Conservation (phyloP, 2,888 invertebrate species). For the Pilophorus perplexus region DNA sequence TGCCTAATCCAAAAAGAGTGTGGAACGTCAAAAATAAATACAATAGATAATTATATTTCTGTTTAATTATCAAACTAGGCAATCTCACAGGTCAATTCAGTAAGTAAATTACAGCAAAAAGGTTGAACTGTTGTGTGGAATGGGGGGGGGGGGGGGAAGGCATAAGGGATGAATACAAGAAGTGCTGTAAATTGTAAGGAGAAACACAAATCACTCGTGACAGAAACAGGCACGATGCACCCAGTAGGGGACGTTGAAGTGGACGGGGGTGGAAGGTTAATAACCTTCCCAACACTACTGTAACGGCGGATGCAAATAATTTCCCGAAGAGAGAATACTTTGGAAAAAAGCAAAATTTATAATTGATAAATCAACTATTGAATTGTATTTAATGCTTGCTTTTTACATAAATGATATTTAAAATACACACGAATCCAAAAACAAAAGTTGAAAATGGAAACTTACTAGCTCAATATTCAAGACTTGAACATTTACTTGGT, state of each 20-base stretch:
- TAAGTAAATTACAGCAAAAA: too few species aligned
- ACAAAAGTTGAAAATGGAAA: not conserved
- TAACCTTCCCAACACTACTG: slow-evolving; percentile 24
- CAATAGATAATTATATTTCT: too few species aligned
- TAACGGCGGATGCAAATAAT: not conserved
- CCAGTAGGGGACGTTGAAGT: not conserved
- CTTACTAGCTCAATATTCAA: too few species aligned
- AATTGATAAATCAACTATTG: too few species aligned
- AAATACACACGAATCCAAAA: not conserved
- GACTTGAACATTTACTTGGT: too few species aligned
- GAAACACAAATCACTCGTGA: not conserved
- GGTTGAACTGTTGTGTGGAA: not conserved
- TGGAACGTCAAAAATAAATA: too few species aligned
- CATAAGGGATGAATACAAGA: not conserved
- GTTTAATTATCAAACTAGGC: too few species aligned
- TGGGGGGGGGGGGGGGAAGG: not conserved
- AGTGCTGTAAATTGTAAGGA: not conserved
- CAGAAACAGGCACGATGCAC: not conserved
- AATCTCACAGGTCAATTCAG: too few species aligned
- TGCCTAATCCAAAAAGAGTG: too few species aligned
- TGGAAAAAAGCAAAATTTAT: not conserved
- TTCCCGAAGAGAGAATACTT: not conserved
- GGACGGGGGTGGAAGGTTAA: slow-evolving; percentile 9
- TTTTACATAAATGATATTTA: too few species aligned
- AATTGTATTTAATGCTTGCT: too few species aligned